A percentile compares a stretch with the other conserved stretches of the same genome.
Conservation (phyloP, 2,113 vertebrate species). For the Nannobrachium achirus region DNA sequence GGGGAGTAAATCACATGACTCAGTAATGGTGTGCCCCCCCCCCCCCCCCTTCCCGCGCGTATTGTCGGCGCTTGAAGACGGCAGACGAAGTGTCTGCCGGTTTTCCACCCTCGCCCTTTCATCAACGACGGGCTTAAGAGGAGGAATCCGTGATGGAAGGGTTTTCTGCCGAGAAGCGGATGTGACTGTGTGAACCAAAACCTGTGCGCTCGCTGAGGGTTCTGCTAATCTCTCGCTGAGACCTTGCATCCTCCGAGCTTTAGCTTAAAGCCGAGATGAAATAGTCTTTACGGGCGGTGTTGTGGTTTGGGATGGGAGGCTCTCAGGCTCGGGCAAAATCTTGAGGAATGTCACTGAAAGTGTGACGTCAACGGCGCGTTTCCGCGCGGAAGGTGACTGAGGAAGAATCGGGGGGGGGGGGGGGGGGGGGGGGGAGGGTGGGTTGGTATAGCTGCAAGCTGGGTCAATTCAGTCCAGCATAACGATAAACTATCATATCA, state of each 20-base stretch:
- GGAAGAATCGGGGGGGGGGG: too few relatives aligned
- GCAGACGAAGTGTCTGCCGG: slow-evolving; percentile 68
- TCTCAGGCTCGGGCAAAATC: background rate
- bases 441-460: too few relatives aligned
- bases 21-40: slow-evolving; percentile 56
- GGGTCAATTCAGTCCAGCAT: too few relatives aligned
- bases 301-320: background rate
- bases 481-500: too few relatives aligned
- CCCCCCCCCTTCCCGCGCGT: too few relatives aligned
- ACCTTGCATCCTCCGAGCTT: slow-evolving; percentile 27
- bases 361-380: too few relatives aligned
- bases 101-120: slow-evolving; percentile 60
- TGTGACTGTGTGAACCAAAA: slow-evolving; percentile 57
- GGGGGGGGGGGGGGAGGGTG: too few relatives aligned
- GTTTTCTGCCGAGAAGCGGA: slow-evolving; percentile 48
- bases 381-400: too few relatives aligned
- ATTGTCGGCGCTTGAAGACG: slow-evolving; percentile 46
- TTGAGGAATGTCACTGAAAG: background rate
- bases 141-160: slow-evolving; percentile 58
- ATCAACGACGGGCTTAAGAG: slow-evolving; percentile 60
- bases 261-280: background rate
- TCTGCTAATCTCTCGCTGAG: slow-evolving; percentile 40
- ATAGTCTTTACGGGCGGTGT: background rate
- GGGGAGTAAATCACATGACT: slow-evolving; percentile 62
- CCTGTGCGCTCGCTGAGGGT: slow-evolving; percentile 31